These are phyloP conservation scores for Ornithorhynchus anatinus DNA, from an alignment of 2,113 vertebrate genomes.

Conservation along the genomic window DNA sequence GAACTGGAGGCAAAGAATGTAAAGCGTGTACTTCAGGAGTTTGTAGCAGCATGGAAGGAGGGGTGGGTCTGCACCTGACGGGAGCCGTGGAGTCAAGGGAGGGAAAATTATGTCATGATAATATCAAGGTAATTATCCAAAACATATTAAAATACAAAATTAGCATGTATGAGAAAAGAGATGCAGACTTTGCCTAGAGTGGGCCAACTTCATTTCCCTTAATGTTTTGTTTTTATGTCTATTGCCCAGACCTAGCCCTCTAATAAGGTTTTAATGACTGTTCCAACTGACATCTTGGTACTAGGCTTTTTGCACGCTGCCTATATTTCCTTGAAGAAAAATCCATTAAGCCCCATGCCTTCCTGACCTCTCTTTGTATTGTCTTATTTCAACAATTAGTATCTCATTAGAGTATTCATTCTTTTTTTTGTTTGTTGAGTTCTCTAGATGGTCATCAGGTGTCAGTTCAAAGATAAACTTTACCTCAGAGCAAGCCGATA, in stretches of 20 bases:
- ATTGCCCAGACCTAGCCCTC: conserved; percentile 19
- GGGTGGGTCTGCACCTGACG: not conserved
- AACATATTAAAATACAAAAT: not conserved
- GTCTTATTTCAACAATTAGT: conserved; percentile 32
- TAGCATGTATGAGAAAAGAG: not conserved
- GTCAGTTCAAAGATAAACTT: conserved; percentile 33
- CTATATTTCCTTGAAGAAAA: conserved; percentile 46
- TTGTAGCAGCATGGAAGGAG: too few species aligned
- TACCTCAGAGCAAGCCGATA: not conserved
- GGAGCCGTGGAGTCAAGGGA: not conserved
- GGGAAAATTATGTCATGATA: not conserved
- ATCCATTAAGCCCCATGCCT: conserved; percentile 54
- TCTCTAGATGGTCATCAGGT: conserved; percentile 22
- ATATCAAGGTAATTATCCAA: conserved; percentile 11
- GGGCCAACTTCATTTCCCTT: conserved; percentile 15
- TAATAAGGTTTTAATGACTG: conserved; percentile 63
- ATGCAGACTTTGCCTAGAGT: not conserved
- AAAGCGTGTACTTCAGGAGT: too few species aligned
- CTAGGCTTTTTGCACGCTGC: not conserved
- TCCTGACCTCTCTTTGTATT: conserved; percentile 33
- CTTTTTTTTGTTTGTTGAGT: conserved; percentile 5
- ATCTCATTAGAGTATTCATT: conserved; percentile 8
- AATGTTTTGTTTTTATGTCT: conserved; percentile 17
- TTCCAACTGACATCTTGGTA: conserved; percentile 15
- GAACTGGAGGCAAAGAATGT: too few species aligned